Conservation (phyloP, 1,140 invertebrate species). For the Prorops nasuta region DNA sequence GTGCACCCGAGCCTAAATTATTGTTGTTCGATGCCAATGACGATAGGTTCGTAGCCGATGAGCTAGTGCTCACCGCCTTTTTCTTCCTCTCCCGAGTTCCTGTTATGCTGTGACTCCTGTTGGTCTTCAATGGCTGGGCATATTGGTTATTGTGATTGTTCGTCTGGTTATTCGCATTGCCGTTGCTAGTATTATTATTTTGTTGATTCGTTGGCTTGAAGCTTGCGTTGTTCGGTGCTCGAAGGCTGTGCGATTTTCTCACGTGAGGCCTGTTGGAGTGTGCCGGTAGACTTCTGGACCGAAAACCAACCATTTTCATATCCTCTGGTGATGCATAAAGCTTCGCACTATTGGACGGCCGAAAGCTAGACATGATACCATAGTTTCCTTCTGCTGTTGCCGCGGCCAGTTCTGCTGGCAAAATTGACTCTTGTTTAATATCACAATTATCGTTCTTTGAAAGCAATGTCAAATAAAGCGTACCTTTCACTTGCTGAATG, state of each 20-base stretch:
- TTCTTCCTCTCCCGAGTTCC: slow-evolving; percentile 54
- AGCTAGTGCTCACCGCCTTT: slow-evolving; percentile 46
- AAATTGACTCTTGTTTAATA: neutral
- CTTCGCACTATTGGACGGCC: slow-evolving; percentile 79
- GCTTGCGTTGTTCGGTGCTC: slow-evolving; percentile 52
- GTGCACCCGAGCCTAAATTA: slow-evolving; percentile 49
- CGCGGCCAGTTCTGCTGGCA: slow-evolving; percentile 44
- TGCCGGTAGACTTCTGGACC: slow-evolving; percentile 64
- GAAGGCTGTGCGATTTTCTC: slow-evolving; percentile 66
- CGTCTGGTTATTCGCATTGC: neutral
- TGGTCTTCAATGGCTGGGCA: slow-evolving; percentile 65
- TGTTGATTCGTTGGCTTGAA: slow-evolving; percentile 40
- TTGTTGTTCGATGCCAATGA: slow-evolving; percentile 16
- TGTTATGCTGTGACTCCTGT: slow-evolving; percentile 59
- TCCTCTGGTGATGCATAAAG: slow-evolving; percentile 85
- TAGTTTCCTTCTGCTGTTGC: slow-evolving; percentile 44
- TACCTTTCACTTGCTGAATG: slow-evolving; percentile 56
- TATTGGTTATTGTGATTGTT: slow-evolving; percentile 59
- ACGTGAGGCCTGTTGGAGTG: slow-evolving; percentile 59
- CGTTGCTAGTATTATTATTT: slow-evolving; percentile 14
- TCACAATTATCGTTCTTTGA: too few species aligned
- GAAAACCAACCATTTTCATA: slow-evolving; percentile 76
- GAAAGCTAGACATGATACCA: slow-evolving; percentile 78
- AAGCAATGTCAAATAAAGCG: too few species aligned
- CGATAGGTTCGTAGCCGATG: slow-evolving; percentile 46